phyloP scores from a whole-genome alignment of 2,113 vertebrate genomes.

The Ceuthmochares aereus region DNA sequence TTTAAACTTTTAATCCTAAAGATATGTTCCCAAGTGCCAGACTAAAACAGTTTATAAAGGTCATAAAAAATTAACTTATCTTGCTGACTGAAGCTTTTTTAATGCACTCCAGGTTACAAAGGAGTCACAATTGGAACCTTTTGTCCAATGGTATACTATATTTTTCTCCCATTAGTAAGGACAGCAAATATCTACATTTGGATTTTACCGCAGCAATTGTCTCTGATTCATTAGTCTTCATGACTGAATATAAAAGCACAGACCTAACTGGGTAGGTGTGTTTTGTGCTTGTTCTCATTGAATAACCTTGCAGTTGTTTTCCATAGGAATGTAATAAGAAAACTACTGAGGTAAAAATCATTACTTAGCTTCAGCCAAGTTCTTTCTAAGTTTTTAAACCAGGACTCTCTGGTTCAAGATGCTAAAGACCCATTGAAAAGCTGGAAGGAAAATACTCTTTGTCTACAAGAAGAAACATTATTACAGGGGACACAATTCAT shows the following conservation, averaged over 20 bases:
- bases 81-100: conserved; percentile 79
- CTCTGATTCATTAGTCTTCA: conserved; percentile 68
- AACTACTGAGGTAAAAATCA: neutral
- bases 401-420: neutral
- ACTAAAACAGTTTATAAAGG: conserved; percentile 80
- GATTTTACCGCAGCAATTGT: conserved; percentile 69
- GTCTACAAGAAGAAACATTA: neutral
- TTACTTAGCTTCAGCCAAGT: neutral
- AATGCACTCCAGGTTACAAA: conserved; percentile 80
- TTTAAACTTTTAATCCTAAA: conserved; percentile 75
- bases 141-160: conserved; percentile 73
- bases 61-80: conserved; percentile 82
- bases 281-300: conserved; percentile 46
- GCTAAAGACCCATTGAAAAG: neutral
- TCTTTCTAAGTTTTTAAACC: neutral
- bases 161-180: conserved; percentile 80
- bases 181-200: conserved; percentile 75
- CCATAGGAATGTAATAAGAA: neutral
- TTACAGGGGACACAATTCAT: neutral
- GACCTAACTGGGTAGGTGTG: neutral
- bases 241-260: conserved; percentile 55
- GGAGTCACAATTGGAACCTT: conserved; percentile 67
- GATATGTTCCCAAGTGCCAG: conserved; percentile 64
- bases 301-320: neutral
- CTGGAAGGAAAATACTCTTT: neutral